Base-by-base conservation (phyloP, 64 coral and sea anemone species). In the Platygyra sinensis region DNA sequence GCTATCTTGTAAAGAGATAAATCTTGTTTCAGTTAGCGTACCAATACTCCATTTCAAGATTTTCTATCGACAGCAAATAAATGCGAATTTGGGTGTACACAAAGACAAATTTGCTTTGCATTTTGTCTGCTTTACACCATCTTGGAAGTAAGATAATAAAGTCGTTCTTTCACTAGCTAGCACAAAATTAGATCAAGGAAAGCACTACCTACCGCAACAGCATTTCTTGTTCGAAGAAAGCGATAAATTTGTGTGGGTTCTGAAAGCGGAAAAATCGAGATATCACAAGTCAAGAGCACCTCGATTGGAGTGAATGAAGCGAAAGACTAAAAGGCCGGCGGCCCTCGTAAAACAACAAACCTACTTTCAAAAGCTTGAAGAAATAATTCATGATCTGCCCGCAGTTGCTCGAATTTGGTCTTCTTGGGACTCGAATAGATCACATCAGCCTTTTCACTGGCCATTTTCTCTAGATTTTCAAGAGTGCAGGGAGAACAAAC, bases 201-300 rank as follows among this genome's bases (percentile, higher is more conserved):
- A 32, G 3, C 38, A 67, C 78, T 17, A 91, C 97, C 87, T 73
- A 99, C 97, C 79, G 91, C 87, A 16, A 99, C 94, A 59, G 94
- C 94, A 94, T 99, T 99, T 86, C 97, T 95, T 49, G 97, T 99
- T 36, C 94, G 85, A 72, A 99, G 88, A 69, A 99, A 99, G 31
- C 97, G 91, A 74, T 99, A 99, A 67, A 99, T 99, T 31, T 99
- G 97, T 20, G 97, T 99, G 12, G 97, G 97, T 80, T 99, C 97
- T 99, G 52, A 60, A 76, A 52, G 20, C 33, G 72, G 60, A 87
- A 75, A 39, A 86, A 57, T 82, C 9, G 51, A 82, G 49, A 49
- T 22, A 62, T 52, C 61, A 67, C 15, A 59, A 46, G 36, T 30
- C 25, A 39, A 39, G 25, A 93, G 20, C 50, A 31, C 25, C 32